Conservation (phyloP, 2,113 vertebrate species). For the Climacteris rufus region DNA sequence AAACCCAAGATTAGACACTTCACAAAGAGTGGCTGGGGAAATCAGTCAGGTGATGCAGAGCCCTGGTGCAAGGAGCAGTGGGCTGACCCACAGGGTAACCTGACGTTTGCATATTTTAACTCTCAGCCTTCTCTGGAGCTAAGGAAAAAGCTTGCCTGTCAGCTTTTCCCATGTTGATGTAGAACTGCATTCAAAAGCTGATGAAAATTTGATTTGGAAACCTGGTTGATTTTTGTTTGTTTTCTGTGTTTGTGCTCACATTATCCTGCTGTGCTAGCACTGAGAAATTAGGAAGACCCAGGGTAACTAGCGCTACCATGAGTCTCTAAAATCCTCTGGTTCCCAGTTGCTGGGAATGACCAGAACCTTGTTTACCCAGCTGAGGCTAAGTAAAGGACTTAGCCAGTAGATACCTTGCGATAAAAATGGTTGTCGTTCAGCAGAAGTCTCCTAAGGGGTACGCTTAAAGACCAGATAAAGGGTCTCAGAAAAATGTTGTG, state of each 20-base stretch:
- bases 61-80: neutral
- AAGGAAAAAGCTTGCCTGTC: neutral
- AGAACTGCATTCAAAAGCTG: neutral
- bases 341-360: neutral
- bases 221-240: rapidly evolving
- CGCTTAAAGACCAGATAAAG: neutral
- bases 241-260: neutral
- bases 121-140: neutral
- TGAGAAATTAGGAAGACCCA: neutral
- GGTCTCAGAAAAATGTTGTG: neutral
- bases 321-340: neutral
- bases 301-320: neutral
- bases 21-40: neutral
- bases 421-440: neutral
- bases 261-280: neutral
- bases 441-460: neutral
- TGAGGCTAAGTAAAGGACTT: neutral
- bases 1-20: neutral
- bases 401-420: neutral
- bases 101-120: neutral
- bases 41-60: neutral
- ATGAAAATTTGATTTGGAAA: neutral
- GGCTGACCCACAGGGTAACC: neutral
- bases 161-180: neutral
- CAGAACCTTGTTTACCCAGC: neutral